Base-by-base conservation (phyloP, 2,113 vertebrate genomes). In the Dermatemys mawii region DNA sequence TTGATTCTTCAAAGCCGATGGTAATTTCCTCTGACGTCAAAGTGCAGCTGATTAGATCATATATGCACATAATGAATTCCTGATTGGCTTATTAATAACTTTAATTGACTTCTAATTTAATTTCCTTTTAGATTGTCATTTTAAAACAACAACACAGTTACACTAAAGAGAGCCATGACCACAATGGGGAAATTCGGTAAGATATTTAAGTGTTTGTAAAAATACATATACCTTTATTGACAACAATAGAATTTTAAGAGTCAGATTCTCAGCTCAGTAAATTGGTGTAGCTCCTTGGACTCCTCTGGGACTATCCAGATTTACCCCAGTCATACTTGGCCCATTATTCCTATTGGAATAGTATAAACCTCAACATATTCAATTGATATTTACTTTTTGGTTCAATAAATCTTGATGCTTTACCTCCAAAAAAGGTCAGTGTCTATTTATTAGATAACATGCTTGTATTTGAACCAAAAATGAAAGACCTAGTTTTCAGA, bases 401-500 rank as follows among this genome's bases (percentile, higher is more conserved):
- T 46, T 94, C 46, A 50, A 76, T 91, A 90, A 70, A 60, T 83
- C 60, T 87, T 41, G 79, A 60, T 87, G 88, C 44, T 91, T 79
- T 51, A 76, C 75, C 81, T 87, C 44, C 17, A 21, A 90, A 57
- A 50, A 53, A 22, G 35, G 38, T 91, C 70, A 22, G 3, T 92
- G 86, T 91, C 63, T 85, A 51, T 92, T 94, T 95, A 92, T 94
- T 95, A 92, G 94, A 89, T 44, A 49, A 4, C 53, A 24, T 0
- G 0, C 86, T 90, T 73, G 41, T 81, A 83, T 94, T 57, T 89
- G 48, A 83, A 63, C 51, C 70, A 84, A 89, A 95, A 86, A 79
- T 48, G 50, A 83, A 76, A 86, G 87, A 76, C 86, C 86, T 73
- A 26, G 4, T 96, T 90, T 97, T 95, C 78, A 96, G 83, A 95